Evolutionary conservation across 2,888 invertebrate genomes (phyloP), one percentile per base, ranked within the genome.

Genomic region (Cosmia pyralina): DNA sequence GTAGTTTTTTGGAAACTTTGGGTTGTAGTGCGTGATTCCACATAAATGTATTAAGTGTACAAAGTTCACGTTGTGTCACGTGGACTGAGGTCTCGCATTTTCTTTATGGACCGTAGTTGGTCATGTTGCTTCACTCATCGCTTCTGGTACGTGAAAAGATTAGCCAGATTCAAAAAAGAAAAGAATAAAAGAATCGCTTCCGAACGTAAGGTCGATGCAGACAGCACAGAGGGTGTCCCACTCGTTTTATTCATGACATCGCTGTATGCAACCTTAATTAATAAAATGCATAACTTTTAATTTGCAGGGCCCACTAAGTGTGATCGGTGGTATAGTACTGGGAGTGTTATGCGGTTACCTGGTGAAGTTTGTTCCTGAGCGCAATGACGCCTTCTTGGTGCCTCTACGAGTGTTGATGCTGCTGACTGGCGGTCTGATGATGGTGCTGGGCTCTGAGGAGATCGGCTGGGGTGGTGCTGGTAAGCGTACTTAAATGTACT

Each of bases 371-470:
- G 96, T 98, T 55, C 99, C 99, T 1, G 98, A 98, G 90, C 97
- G 97, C 83, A 97, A 98, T 81, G 98, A 98, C 89, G 97, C 98
- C 0, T 98, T 98, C 91, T 96, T 98, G 87, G 98, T 98, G 67
- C 98, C 98, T 0, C 90, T 98, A 79, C 96, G 99, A 85, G 97
- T 98, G 13, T 92, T 98, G 81, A 95, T 99, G 93, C 95, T 99
- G 73, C 97, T 99, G 76, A 96, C 97, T 15, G 98, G 98, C 5
- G 99, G 99, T 6, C 94, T 99, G 78, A 96, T 98, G 85, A 98
- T 98, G 3, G 98, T 99, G 67, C 98, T 99, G 88, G 99, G 99
- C 17, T 98, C 98, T 85, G 98, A 98, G 85, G 96, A 97, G 75
- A 96, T 98, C 74, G 98, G 97, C 8, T 97, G 96, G 93, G 97